These are phyloP conservation scores for Orthosia incerta DNA, from an alignment of 2,888 invertebrate genomes.

Conservation along the genomic window DNA sequence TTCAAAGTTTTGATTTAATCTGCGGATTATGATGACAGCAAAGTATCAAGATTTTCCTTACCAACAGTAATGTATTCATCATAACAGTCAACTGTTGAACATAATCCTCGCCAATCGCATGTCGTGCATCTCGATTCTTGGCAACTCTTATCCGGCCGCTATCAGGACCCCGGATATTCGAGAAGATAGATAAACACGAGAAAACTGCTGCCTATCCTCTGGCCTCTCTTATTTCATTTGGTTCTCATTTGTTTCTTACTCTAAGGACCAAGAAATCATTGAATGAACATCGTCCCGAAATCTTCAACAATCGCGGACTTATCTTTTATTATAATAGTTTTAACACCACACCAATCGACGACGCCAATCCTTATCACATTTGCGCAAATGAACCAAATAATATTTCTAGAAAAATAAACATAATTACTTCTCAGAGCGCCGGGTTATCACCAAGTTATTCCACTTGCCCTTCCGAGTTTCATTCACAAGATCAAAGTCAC, in stretches of 20 bases:
- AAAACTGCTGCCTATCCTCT: not conserved
- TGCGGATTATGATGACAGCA: not conserved
- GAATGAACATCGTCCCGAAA: not conserved
- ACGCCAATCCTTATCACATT: constrained; percentile 63
- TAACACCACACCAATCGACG: constrained; percentile 1
- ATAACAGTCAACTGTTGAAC: not conserved
- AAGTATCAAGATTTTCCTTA: not conserved
- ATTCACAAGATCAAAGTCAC: constrained; percentile 68
- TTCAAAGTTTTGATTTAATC: not conserved
- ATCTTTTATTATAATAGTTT: constrained; percentile 5
- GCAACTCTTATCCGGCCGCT: too few species aligned
- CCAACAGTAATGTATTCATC: too few species aligned
- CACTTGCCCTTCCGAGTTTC: constrained; percentile 58
- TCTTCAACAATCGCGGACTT: not conserved
- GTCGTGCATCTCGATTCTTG: too few species aligned
- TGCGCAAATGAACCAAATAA: constrained; percentile 73
- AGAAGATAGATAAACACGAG: not conserved
- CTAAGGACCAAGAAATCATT: not conserved
- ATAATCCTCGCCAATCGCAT: too few species aligned
- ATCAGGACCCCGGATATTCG: too few species aligned
- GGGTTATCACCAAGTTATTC: constrained; percentile 48
- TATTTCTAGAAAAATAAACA: constrained; percentile 32
- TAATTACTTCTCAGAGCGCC: constrained; percentile 23
- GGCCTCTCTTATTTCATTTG: not conserved
- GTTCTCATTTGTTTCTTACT: not conserved